phyloP scores from a whole-genome alignment of 2,888 invertebrate species.

The Lepetodrilus schrolli region DNA sequence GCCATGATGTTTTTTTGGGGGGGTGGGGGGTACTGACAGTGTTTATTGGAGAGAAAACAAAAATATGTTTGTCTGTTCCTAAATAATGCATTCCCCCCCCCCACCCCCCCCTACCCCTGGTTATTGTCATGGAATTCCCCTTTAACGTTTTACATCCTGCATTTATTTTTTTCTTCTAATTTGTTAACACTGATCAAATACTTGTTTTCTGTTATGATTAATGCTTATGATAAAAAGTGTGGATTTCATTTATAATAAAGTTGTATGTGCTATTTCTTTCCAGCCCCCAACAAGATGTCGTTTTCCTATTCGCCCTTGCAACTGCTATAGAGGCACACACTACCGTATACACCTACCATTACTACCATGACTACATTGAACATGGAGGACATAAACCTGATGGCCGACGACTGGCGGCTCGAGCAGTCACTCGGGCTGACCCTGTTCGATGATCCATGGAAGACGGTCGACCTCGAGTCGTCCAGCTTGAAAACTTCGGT shows the following conservation, averaged over 20 bases:
- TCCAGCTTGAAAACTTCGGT: neutral
- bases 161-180: no score
- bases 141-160: no score
- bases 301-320: conserved; percentile 19
- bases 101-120: no score
- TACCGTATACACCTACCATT: neutral
- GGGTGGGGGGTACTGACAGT: no score
- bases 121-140: no score
- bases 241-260: no score
- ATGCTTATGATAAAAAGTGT: neutral
- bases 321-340: conserved; percentile 23
- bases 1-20: no score
- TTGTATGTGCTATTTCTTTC: neutral
- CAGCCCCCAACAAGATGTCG: conserved; percentile 29
- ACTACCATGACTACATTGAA: conserved; percentile 15
- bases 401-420: conserved; percentile 43
- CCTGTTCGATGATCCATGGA: conserved; percentile 44
- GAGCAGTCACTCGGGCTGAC: conserved; percentile 37
- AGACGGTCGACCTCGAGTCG: conserved; percentile 34
- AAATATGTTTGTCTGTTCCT: no score
- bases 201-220: neutral
- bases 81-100: no score
- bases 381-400: conserved; percentile 44
- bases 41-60: no score
- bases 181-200: neutral